Conservation (phyloP, 37 sponge, comb jelly and placozoan species). For the Chondrosia reniformis region DNA sequence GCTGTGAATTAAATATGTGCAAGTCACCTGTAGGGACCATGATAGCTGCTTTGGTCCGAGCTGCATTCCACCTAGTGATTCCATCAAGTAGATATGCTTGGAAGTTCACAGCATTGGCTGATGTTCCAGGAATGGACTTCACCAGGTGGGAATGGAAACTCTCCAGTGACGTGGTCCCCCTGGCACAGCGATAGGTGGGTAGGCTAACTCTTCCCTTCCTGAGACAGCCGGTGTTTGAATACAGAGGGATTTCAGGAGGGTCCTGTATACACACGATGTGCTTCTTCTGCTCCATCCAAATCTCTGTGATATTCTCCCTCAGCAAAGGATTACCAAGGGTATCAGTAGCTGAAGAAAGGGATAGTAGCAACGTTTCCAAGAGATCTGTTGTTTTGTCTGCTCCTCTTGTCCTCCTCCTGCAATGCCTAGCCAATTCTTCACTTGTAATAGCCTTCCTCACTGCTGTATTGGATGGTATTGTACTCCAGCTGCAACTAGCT, state of each 20-base stretch:
- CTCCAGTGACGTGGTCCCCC: constrained; percentile 35
- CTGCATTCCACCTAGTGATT: constrained; percentile 33
- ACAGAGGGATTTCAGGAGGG: constrained; percentile 15
- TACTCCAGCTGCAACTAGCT: constrained; percentile 19
- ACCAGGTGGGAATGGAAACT: constrained; percentile 34
- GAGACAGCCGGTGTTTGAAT: not conserved
- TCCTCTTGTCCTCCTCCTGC: constrained; percentile 24
- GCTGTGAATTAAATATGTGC: not conserved
- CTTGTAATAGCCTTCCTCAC: constrained; percentile 24
- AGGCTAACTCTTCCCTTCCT: constrained; percentile 20
- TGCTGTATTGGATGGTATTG: not conserved
- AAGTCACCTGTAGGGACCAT: too few relatives aligned
- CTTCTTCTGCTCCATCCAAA: constrained; percentile 35
- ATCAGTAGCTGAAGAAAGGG: constrained; percentile 29
- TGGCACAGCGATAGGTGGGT: constrained; percentile 20
- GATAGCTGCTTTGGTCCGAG: not conserved
- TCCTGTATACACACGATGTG: constrained; percentile 47
- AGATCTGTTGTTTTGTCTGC: not conserved
- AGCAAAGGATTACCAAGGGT: constrained; percentile 24
- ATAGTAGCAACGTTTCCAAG: constrained; percentile 17
- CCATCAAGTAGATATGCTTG: constrained; percentile 39
- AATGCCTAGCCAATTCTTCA: constrained; percentile 33
- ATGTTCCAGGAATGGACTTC: constrained; percentile 33
- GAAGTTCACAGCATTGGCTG: too few relatives aligned
- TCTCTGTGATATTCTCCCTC: constrained; percentile 20